Evolutionary conservation across 2,888 invertebrate genomes (phyloP).

Genomic region (Andrena haemorrhoa): DNA sequence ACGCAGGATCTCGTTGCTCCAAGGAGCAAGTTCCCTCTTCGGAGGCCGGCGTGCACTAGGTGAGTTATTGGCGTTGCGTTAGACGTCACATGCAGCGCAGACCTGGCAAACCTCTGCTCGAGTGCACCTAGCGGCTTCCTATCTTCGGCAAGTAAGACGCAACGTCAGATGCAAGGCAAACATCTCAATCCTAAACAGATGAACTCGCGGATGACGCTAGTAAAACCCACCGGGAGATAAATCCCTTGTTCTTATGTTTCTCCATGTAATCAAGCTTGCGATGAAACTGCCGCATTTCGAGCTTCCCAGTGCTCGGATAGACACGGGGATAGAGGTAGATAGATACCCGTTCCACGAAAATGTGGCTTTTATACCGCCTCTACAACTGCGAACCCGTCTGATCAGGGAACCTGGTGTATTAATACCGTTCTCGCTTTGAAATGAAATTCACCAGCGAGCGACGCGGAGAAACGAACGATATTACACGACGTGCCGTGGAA

Average conservation of each 20-base stretch:
- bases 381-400: no score
- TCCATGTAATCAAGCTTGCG: neutral
- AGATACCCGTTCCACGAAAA: no score
- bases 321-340: neutral
- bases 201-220: slow-evolving; percentile 43
- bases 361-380: no score
- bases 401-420: no score
- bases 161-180: slow-evolving; percentile 76
- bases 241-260: slow-evolving; percentile 9
- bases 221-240: slow-evolving; percentile 1
- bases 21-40: slow-evolving; percentile 61
- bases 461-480: neutral
- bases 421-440: no score
- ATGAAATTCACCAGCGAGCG: neutral
- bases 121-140: slow-evolving; percentile 60
- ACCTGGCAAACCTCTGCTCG: slow-evolving; percentile 65
- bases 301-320: neutral
- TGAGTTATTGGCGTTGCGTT: slow-evolving; percentile 81
- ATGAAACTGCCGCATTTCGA: slow-evolving; percentile 12
- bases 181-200: slow-evolving; percentile 68
- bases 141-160: slow-evolving; percentile 69
- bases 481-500: neutral
- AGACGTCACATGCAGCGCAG: slow-evolving; percentile 77
- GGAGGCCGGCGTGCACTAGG: slow-evolving; percentile 59
- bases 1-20: slow-evolving; percentile 27